Conservation (phyloP, 2,113 vertebrate species). For the Conger conger region DNA sequence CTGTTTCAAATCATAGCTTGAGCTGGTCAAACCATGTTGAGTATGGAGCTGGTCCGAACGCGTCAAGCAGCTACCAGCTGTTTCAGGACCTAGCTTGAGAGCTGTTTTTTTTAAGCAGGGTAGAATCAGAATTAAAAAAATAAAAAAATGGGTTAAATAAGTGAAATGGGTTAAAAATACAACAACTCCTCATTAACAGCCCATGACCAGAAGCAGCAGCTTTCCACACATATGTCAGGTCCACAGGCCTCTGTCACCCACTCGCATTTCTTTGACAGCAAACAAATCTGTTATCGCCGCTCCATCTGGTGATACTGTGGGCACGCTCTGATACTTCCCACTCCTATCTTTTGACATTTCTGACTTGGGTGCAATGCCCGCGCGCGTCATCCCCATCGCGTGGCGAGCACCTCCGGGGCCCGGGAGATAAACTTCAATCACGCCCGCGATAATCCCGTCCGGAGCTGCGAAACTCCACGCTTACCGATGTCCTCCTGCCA, state of each 20-base stretch:
- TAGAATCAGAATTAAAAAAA: no score
- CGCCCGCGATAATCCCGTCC: not conserved
- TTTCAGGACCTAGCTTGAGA: no score
- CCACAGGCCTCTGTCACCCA: not conserved
- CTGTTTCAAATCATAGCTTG: no score
- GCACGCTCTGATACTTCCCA: not conserved
- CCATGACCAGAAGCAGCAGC: not conserved
- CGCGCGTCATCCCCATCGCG: not conserved
- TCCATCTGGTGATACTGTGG: not conserved
- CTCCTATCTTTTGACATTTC: not conserved
- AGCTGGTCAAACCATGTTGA: no score
- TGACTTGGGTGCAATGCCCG: not conserved
- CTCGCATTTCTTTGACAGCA: not conserved
- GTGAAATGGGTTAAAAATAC: no score
- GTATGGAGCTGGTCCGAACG: no score
- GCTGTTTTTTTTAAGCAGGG: no score
- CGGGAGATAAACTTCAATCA: not conserved
- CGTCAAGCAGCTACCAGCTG: no score
- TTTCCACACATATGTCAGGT: not conserved
- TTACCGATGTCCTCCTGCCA: not conserved
- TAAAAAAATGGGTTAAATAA: no score
- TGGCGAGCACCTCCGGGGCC: not conserved
- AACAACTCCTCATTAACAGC: not conserved
- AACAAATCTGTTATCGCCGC: not conserved
- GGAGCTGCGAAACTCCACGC: conserved; percentile 15